Evolutionary conservation across 2,113 vertebrate species (phyloP).

Genomic region (Strix uralensis): DNA sequence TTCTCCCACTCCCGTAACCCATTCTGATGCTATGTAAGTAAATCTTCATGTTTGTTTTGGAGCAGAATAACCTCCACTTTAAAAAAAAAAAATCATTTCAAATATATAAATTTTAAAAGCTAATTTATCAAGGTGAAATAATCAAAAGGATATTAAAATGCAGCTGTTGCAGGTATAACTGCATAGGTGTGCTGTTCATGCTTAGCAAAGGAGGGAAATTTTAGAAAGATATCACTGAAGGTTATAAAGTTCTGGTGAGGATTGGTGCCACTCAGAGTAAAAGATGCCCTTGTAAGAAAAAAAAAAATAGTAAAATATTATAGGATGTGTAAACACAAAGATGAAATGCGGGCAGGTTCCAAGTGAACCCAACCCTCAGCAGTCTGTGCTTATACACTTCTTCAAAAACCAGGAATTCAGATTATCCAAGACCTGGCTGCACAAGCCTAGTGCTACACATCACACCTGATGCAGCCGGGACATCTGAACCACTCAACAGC

Average conservation of each 20-base stretch:
- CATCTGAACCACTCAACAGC: background rate
- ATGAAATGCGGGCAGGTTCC: background rate
- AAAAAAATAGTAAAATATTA: background rate
- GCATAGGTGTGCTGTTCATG: background rate
- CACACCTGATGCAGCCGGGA: background rate
- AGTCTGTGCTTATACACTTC: fast-evolving
- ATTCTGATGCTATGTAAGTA: background rate
- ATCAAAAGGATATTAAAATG: background rate
- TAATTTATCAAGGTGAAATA: background rate
- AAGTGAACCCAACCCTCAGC: background rate
- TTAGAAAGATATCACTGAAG: background rate
- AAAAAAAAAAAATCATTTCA: background rate
- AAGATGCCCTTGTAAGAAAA: background rate
- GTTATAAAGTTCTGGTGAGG: background rate
- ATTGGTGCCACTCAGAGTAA: background rate
- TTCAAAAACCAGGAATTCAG: background rate
- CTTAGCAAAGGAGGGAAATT: background rate
- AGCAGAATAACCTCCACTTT: background rate
- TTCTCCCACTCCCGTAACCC: background rate
- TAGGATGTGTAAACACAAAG: background rate
- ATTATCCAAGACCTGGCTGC: background rate
- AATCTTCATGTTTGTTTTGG: background rate
- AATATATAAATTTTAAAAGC: background rate
- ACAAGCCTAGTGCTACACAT: background rate
- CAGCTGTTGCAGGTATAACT: background rate